Conservation (phyloP, 1,140 invertebrate genomes). For the Anthonomus grandis region DNA sequence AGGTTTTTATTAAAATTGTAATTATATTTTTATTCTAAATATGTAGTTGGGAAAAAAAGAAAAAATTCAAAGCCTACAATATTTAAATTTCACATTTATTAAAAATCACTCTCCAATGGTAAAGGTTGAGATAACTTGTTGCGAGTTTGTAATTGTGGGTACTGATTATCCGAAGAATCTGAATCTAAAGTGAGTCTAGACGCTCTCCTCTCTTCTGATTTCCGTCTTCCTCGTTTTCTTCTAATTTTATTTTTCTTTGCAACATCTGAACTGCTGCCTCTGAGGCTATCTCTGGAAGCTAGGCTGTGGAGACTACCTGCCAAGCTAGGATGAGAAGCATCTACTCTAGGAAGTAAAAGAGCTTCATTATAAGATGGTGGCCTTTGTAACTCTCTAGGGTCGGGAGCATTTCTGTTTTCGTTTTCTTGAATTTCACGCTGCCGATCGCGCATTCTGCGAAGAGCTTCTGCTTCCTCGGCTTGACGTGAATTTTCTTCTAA, state of each 20-base stretch:
- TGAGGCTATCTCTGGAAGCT: slow-evolving; percentile 37
- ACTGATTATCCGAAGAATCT: slow-evolving; percentile 27
- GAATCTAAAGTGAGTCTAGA: slow-evolving; percentile 31
- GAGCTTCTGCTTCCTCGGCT: slow-evolving; percentile 48
- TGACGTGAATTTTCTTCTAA: slow-evolving; percentile 47
- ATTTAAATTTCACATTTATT: no score
- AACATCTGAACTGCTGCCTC: slow-evolving; percentile 46
- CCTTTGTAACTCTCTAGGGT: slow-evolving; percentile 61
- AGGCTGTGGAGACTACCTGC: slow-evolving; percentile 51
- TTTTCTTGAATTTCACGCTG: slow-evolving; percentile 53
- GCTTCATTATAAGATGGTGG: slow-evolving; percentile 73
- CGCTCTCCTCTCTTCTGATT: slow-evolving; percentile 34
- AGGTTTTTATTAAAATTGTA: no score
- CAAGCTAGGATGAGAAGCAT: slow-evolving; percentile 57
- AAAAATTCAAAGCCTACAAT: no score
- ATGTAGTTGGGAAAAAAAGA: no score
- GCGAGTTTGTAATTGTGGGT: slow-evolving; percentile 2
- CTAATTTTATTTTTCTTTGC: slow-evolving; percentile 47
- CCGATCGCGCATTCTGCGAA: slow-evolving; percentile 59
- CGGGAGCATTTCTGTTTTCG: slow-evolving; percentile 55
- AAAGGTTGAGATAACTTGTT: neutral
- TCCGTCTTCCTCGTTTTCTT: slow-evolving; percentile 44
- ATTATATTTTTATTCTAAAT: no score
- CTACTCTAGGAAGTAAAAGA: slow-evolving; percentile 63
- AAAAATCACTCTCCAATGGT: slow-evolving; percentile 41